Evolutionary conservation across 1,140 invertebrate species (phyloP).

Genomic region (Sweltsa coloradensis): DNA sequence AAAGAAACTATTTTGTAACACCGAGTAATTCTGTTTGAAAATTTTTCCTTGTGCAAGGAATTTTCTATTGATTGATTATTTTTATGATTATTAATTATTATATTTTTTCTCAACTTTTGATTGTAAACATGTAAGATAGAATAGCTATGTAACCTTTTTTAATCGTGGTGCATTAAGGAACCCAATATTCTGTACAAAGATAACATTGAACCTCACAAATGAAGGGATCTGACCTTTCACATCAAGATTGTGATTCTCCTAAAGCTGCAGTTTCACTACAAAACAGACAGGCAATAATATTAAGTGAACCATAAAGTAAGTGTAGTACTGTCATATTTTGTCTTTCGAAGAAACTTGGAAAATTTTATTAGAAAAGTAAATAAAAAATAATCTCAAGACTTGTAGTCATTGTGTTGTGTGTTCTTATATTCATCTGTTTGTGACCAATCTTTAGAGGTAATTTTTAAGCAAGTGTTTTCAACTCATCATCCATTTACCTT

Average conservation of each 20-base stretch:
- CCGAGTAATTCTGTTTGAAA: conserved; percentile 4
- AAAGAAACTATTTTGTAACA: conserved; percentile 13
- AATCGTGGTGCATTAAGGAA: conserved; percentile 9
- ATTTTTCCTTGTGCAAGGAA: conserved; percentile 6
- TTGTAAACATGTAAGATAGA: conserved; percentile 13
- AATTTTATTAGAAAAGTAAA: conserved; percentile 4
- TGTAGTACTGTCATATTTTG: background rate
- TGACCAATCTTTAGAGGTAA: conserved; percentile 9
- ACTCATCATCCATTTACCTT: too few relatives aligned
- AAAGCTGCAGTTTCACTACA: conserved; percentile 4
- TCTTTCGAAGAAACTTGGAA: background rate
- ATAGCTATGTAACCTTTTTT: conserved; percentile 5
- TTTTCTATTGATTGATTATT: conserved; percentile 9
- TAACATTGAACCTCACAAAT: conserved; percentile 3
- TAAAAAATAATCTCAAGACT: background rate
- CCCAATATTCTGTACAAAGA: conserved; percentile 14
- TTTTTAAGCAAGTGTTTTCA: background rate
- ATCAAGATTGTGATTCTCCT: conserved; percentile 3
- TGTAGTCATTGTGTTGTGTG: conserved; percentile 10
- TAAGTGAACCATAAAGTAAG: background rate
- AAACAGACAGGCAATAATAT: conserved; percentile 3
- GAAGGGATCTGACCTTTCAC: conserved; percentile 7
- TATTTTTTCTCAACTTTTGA: conserved; percentile 4
- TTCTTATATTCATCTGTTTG: conserved; percentile 7
- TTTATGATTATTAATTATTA: conserved; percentile 4